Evolutionary conservation across 2,888 invertebrate species (phyloP).

Genomic region (Mallateleia sp.): DNA sequence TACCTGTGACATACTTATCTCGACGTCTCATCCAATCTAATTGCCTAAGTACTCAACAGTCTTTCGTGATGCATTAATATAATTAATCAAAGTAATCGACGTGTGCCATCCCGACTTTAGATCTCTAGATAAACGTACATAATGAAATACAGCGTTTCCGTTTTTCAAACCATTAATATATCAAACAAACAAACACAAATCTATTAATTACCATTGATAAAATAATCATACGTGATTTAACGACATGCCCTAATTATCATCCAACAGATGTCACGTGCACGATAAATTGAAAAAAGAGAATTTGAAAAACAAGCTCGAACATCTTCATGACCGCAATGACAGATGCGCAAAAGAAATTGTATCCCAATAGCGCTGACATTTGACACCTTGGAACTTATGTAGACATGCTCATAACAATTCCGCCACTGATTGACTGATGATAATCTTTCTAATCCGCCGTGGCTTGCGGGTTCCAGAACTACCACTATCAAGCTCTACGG

Average conservation of each 20-base stretch:
- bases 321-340: slow-evolving; percentile 21
- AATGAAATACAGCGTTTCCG: slow-evolving; percentile 1
- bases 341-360: slow-evolving; percentile 55
- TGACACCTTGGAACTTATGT: slow-evolving; percentile 84
- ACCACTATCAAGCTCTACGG: slow-evolving; percentile 87
- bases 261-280: not conserved
- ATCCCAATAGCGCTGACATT: slow-evolving; percentile 86
- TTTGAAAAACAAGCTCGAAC: not conserved
- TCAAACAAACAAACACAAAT: slow-evolving; percentile 18
- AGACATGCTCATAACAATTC: slow-evolving; percentile 63
- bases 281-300: not conserved
- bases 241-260: not conserved
- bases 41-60: slow-evolving; percentile 24
- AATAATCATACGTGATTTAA: slow-evolving; percentile 6
- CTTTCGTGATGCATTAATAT: slow-evolving; percentile 66
- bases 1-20: slow-evolving; percentile 45
- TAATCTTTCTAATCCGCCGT: slow-evolving; percentile 87
- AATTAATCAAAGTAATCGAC: slow-evolving; percentile 66
- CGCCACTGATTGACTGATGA: slow-evolving; percentile 88
- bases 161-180: slow-evolving; percentile 9
- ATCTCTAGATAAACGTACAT: slow-evolving; percentile 10
- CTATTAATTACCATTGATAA: slow-evolving; percentile 15
- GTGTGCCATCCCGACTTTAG: slow-evolving; percentile 20
- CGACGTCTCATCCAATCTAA: slow-evolving; percentile 37
- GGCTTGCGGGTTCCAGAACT: slow-evolving; percentile 73